Percentiles rank a stretch among this genome's conserved stretches.
phyloP scores from a whole-genome alignment of 2,797 vertebrate species.

The Dallia pectoralis region DNA sequence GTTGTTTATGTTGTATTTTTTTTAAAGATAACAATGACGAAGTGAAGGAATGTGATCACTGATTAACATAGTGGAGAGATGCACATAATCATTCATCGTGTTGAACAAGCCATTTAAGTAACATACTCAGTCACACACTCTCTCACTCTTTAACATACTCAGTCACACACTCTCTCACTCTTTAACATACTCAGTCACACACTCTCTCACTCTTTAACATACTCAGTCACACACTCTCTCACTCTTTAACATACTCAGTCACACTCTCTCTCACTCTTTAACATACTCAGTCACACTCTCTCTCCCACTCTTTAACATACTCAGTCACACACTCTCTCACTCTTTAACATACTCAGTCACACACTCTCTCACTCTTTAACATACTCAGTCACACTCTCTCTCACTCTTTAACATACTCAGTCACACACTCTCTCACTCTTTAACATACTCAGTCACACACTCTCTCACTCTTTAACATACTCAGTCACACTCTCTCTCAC shows the following conservation, averaged over 20 bases:
- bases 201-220: too few relatives aligned
- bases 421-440: conserved; percentile 9
- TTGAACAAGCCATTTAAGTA: conserved; percentile 16
- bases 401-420: too few relatives aligned
- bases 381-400: not conserved
- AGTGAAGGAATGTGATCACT: not conserved
- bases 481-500: not conserved
- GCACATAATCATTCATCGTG: conserved; percentile 37
- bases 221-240: not conserved
- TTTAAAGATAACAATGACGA: not conserved
- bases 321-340: too few relatives aligned
- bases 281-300: too few relatives aligned
- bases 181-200: too few relatives aligned
- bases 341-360: too few relatives aligned
- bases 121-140: too few relatives aligned
- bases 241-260: too few relatives aligned
- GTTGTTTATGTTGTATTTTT: not conserved
- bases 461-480: not conserved
- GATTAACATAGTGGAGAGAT: conserved; percentile 6
- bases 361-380: too few relatives aligned
- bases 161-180: too few relatives aligned
- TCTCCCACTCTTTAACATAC: not conserved
- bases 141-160: not conserved
- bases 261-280: conserved; percentile 10
- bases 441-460: too few relatives aligned